Evolutionary conservation across 2,797 vertebrate genomes (phyloP).

Genomic region (Periophthalmus magnuspinnatus): DNA sequence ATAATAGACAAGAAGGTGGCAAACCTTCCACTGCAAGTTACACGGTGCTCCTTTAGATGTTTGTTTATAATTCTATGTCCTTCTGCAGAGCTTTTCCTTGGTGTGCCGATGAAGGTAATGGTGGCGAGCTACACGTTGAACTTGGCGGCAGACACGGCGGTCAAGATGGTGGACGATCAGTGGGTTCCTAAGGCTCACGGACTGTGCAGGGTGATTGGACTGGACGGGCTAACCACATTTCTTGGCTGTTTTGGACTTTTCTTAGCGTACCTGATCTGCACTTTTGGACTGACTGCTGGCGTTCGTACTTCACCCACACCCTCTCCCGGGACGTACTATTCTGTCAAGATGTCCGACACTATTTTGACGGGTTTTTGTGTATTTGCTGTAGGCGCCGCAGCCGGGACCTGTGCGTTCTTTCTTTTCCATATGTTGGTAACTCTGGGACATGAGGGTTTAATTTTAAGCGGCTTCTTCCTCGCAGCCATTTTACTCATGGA

Average conservation of each 20-base stretch:
- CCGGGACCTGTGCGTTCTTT: neutral
- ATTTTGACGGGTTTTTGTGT: neutral
- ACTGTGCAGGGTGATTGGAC: neutral
- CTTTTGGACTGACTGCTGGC: neutral
- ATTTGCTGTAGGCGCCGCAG: neutral
- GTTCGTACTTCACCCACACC: too few species aligned
- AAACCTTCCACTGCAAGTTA: too few species aligned
- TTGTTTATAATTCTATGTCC: neutral
- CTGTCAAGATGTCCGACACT: neutral
- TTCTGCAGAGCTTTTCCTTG: neutral
- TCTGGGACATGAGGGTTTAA: neutral
- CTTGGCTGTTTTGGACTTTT: conserved; percentile 1
- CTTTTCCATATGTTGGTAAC: neutral
- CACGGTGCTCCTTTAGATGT: too few species aligned
- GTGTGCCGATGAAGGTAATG: neutral
- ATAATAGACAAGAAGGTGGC: too few species aligned
- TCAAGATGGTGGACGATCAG: neutral
- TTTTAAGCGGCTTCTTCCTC: neutral
- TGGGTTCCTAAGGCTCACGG: conserved; percentile 2
- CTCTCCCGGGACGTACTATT: too few species aligned
- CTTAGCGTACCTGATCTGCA: neutral
- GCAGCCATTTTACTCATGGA: neutral
- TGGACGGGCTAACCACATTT: neutral
- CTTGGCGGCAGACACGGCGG: neutral
- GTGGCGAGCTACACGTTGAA: neutral